phyloP scores from a whole-genome alignment of 2,113 vertebrate genomes.

The Cololabis saira region DNA sequence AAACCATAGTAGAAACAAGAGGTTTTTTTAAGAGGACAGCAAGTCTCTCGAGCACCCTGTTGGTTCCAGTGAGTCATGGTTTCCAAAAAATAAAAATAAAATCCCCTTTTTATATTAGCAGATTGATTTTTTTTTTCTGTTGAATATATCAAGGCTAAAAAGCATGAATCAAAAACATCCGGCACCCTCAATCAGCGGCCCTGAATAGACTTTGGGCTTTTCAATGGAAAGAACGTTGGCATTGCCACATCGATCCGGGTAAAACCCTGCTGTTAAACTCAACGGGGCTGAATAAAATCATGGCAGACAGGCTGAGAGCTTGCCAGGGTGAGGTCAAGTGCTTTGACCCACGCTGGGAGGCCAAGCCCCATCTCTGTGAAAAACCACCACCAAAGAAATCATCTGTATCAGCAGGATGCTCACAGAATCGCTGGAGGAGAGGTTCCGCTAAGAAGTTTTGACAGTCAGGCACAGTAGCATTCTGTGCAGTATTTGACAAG shows the following conservation, averaged over 20 bases:
- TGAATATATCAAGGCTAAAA: constrained; percentile 49
- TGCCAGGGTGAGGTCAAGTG: constrained; percentile 56
- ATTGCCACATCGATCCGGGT: constrained; percentile 57
- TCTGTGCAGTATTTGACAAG: constrained; percentile 48
- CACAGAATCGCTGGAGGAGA: constrained; percentile 17
- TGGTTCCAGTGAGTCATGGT: constrained; percentile 39
- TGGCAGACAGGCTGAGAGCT: constrained; percentile 45
- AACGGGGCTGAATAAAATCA: constrained; percentile 69
- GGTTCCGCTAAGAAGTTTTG: constrained; percentile 34
- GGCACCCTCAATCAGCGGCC: constrained; percentile 53
- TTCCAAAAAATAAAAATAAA: constrained; percentile 39
- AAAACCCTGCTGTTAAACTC: constrained; percentile 64
- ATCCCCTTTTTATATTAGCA: constrained; percentile 36
- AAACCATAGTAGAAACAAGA: constrained; percentile 14
- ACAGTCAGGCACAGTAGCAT: constrained; percentile 47
- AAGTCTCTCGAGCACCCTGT: constrained; percentile 29
- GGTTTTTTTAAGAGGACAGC: constrained; percentile 27
- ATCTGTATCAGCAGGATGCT: constrained; percentile 51
- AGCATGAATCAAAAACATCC: constrained; percentile 71
- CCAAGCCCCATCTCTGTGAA: constrained; percentile 48
- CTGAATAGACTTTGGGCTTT: constrained; percentile 47
- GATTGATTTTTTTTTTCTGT: constrained; percentile 47
- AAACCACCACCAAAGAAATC: constrained; percentile 21
- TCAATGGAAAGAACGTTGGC: constrained; percentile 57
- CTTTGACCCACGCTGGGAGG: constrained; percentile 53